Evolutionary conservation across 1,140 invertebrate genomes (phyloP), one percentile per base, ranked within the genome.

Genomic region (Papilio glaucus): DNA sequence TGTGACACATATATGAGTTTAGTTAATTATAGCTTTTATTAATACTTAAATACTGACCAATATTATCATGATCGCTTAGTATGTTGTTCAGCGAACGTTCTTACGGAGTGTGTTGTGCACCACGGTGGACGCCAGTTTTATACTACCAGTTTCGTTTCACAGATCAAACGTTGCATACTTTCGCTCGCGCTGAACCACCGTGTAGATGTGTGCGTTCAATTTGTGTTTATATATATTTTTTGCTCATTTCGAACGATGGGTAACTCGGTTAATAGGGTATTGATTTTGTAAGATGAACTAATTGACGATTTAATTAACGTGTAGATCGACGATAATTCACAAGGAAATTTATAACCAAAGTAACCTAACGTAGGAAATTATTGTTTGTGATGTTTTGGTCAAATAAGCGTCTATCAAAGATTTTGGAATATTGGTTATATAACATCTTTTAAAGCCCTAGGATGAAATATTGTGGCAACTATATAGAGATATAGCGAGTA

Each of bases 61-160:
- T 80, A 92, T 82, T 83, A 85, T 90, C 90, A 92, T 92, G 33
- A 79, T 92, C 90, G 89, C 90, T 85, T 89, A 77, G 86, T 83
- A 86, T 83, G 85, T 76, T 81, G 75, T 84, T 82, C 82, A 91
- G 88, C 90, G 90, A 92, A 89, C 86, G 83, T 78, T 80, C 82
- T 80, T 81, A 80, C 84, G 86, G 88, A 91, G 88, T 92, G 90
- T 88, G 82, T 39, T 72, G 70, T 77, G 69, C 78, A 38, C 71
- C 65, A 73, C 75, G 38, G 29, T 62, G 72, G 60, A 42, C 75
- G 70, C 81, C 71, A 76, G 85, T 91, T 92, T 85, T 92, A 92
- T 92, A 92, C 87, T 78, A 69, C n/a, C 74, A 83, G 81, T 81
- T 84, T 85, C 74, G 82, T 84, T 90, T 86, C 82, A 78, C 85